A percentile compares a stretch with the other conserved stretches of the same genome.
Evolutionary conservation across 2,113 vertebrate species (phyloP).

Genomic region (Heteronetta atricapilla): DNA sequence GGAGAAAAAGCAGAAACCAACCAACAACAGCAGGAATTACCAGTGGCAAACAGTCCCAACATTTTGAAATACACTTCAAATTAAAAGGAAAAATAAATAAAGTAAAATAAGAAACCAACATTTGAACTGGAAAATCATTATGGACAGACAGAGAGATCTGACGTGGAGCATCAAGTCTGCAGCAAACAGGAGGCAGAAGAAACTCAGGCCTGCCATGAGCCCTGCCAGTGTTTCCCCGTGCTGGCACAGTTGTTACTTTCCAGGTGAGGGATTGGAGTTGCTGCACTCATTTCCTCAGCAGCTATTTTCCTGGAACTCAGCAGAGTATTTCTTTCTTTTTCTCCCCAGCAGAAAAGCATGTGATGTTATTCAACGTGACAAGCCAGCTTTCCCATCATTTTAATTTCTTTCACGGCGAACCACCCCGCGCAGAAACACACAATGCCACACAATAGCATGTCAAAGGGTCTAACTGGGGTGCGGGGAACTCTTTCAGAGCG

Average conservation of each 20-base stretch:
- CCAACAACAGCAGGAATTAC: neutral
- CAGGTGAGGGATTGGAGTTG: neutral
- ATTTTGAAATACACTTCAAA: neutral
- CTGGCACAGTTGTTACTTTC: neutral
- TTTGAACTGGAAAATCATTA: neutral
- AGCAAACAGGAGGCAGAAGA: neutral
- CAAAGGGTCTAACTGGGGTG: conserved; percentile 2
- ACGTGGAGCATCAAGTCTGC: neutral
- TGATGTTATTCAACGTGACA: conserved; percentile 48
- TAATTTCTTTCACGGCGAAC: conserved; percentile 43
- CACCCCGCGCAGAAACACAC: conserved; percentile 5
- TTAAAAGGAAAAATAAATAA: neutral
- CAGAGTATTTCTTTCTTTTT: neutral
- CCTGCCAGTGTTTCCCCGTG: neutral
- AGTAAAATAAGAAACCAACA: neutral
- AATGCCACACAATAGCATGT: neutral
- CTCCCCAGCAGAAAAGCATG: neutral
- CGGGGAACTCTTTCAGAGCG: neutral
- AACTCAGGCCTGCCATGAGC: neutral
- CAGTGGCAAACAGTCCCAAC: neutral
- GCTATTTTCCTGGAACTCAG: conserved; percentile 39
- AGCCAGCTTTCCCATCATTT: conserved; percentile 40
- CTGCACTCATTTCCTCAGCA: conserved; percentile 21
- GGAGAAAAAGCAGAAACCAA: neutral
- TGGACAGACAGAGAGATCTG: neutral